Base-by-base conservation (phyloP, 2,888 invertebrate species). In the Dione juno region DNA sequence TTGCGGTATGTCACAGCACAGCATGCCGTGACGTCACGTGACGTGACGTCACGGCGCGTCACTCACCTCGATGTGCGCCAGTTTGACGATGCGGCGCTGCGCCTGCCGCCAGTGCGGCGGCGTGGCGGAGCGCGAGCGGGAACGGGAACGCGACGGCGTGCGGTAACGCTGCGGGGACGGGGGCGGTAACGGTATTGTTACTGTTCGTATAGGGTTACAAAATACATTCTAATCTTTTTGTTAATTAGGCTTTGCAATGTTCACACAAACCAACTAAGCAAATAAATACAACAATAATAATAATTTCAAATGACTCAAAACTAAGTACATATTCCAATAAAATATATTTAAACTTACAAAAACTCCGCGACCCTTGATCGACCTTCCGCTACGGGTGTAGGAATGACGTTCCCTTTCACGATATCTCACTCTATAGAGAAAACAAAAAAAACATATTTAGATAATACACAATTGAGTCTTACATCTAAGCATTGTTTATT, bases 31-130 rank as follows among this genome's bases (percentile, higher is more conserved):
- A 6, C 45, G n/a, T 45, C 45, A 45, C n/a, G n/a, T 10, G 21
- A 21, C 10, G 2, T 52, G 1, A 53, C 28, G 14, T 28, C 14
- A 53, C 6, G n/a, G 13, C 10, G 13, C 6, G 35, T 7, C 28
- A 11, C 48, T 78, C 54, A 95, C 95, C 94, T 97, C 96, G 80
- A 96, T 95, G 81, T 98, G 97, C 0, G 96, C 95, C 1, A 97
- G 91, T 84, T 97, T 97, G 75, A 98, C 97, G 63, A 97, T 97
- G 66, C 97, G 94, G 28, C 96, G 94, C 85, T 97, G 97, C 72
- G 98, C 98, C 81, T 97, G 96, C 53, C 97, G 95, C 99, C 99
- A 99, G 88, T 99, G 98, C 9, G 98, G 97, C 11, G 99, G 99
- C 0, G 99, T 99, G 40, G 95, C 95, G 80, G 98, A 98, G 67